Conservation (phyloP, 2,888 invertebrate species). For the Clusia tigrina region DNA sequence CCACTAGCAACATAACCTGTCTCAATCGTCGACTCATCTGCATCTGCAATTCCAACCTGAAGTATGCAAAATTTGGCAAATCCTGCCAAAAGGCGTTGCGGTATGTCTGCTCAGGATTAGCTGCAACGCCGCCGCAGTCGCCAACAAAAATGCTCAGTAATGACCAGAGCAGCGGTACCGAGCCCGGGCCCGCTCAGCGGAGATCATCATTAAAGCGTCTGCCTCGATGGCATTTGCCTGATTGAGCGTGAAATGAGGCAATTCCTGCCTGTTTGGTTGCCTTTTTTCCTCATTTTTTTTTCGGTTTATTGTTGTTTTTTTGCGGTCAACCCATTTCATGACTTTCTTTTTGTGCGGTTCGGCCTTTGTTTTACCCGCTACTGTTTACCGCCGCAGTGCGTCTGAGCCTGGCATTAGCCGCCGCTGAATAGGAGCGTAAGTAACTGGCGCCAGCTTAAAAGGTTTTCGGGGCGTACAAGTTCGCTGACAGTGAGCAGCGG, state of each 20-base stretch:
- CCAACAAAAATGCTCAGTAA: conserved; percentile 15
- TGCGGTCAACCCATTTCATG: conserved; percentile 6
- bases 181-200: background rate
- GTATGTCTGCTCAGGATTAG: conserved; percentile 28
- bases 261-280: too few relatives aligned
- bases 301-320: too few relatives aligned
- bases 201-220: conserved; percentile 30
- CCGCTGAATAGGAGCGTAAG: too few relatives aligned
- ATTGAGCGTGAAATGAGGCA: conserved; percentile 19
- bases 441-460: too few relatives aligned
- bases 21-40: too few relatives aligned
- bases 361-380: conserved; percentile 3
- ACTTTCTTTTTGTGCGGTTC: conserved; percentile 19
- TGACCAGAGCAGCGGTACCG: background rate
- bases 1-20: too few relatives aligned
- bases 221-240: conserved; percentile 15
- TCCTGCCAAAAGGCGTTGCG: conserved; percentile 18
- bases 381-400: conserved; percentile 13
- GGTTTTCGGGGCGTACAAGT: too few relatives aligned
- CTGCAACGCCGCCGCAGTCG: conserved; percentile 17
- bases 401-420: conserved; percentile 13
- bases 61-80: conserved; percentile 8
- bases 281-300: background rate
- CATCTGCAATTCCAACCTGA: background rate
- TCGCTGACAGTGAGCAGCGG: too few relatives aligned